These are phyloP conservation scores for Hetaerina americana DNA, from an alignment of 1,140 invertebrate genomes.

Conservation along the genomic window DNA sequence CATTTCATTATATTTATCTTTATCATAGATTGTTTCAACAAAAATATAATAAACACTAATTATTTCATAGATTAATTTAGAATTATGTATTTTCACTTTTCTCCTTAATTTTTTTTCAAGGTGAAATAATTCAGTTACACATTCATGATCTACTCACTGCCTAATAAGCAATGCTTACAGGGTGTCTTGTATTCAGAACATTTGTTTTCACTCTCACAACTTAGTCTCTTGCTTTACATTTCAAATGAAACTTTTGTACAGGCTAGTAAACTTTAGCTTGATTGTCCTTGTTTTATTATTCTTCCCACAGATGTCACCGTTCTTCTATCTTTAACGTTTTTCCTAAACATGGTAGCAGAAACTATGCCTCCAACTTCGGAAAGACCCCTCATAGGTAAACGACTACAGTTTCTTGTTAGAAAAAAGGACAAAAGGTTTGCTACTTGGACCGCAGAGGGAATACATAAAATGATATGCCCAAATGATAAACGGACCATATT, in stretches of 20 bases:
- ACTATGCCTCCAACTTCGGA: conserved; percentile 52
- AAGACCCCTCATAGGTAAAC: conserved; percentile 48
- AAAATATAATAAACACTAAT: no score
- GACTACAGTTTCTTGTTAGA: neutral
- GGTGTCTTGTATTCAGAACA: neutral
- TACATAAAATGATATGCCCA: neutral
- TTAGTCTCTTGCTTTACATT: neutral
- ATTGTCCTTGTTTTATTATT: conserved; percentile 10
- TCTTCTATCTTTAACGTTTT: conserved; percentile 56
- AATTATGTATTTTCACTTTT: no score
- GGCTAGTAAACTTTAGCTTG: neutral
- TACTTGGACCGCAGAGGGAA: conserved; percentile 27
- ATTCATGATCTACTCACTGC: neutral
- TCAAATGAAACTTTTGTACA: neutral
- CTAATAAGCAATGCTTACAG: neutral
- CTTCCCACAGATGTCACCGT: conserved; percentile 48
- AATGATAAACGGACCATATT: neutral
- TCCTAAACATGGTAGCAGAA: conserved; percentile 51
- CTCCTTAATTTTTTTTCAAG: no score
- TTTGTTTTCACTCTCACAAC: no score
- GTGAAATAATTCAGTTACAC: neutral
- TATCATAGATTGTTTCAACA: no score
- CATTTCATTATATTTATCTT: no score
- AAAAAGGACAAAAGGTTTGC: conserved; percentile 11
- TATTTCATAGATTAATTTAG: no score